Conservation (phyloP, 2,797 vertebrate genomes). For the Tauraco hartlaubi region DNA sequence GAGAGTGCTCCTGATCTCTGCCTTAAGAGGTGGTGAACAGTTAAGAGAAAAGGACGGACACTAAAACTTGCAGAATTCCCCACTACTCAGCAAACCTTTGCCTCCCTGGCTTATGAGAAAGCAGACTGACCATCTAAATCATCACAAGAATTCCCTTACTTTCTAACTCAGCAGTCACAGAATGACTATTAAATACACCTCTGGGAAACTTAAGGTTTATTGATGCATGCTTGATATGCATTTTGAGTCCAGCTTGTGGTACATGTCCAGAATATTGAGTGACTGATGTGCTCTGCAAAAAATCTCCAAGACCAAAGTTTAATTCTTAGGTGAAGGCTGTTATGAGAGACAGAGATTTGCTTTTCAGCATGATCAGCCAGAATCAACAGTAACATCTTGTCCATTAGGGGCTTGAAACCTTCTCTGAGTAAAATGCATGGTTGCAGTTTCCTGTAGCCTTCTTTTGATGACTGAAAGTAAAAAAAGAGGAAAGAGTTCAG, state of each 20-base stretch:
- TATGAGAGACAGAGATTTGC: background rate
- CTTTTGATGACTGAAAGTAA: background rate
- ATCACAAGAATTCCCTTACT: slow-evolving; percentile 30
- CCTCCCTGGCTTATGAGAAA: slow-evolving; percentile 16
- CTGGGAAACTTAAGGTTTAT: slow-evolving; percentile 49
- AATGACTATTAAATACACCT: slow-evolving; percentile 28
- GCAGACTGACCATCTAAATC: slow-evolving; percentile 45
- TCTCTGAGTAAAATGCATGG: background rate
- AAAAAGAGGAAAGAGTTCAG: background rate
- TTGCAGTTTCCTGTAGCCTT: background rate
- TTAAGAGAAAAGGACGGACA: background rate
- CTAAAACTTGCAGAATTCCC: slow-evolving; percentile 21
- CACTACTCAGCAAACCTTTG: slow-evolving; percentile 33
- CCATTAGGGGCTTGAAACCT: background rate
- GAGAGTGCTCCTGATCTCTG: background rate
- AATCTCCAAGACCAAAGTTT: background rate
- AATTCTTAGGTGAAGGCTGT: background rate
- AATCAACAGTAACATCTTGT: background rate
- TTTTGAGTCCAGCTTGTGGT: slow-evolving; percentile 1
- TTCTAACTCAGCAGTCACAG: slow-evolving; percentile 30
- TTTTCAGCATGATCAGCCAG: background rate
- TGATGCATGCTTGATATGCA: slow-evolving; percentile 8
- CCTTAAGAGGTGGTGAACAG: background rate
- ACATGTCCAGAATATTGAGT: slow-evolving; percentile 26
- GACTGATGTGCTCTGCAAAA: background rate